Conservation (phyloP, 2,113 vertebrate species). For the Marmota monax region DNA sequence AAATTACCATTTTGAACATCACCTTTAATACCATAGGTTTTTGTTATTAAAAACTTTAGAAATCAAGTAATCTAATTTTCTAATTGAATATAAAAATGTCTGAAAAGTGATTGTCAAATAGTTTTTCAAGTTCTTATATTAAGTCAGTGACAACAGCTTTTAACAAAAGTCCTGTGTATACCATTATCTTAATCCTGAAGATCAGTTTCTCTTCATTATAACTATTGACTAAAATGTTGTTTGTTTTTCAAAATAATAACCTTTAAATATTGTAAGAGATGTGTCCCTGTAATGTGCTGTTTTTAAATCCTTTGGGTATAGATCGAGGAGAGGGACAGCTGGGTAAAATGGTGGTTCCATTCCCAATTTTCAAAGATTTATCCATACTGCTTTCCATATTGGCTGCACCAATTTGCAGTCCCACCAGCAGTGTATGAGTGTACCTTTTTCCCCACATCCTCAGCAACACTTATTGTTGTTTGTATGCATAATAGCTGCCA, state of each 20-base stretch:
- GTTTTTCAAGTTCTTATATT: not conserved
- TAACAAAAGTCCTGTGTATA: not conserved
- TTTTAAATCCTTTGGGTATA: too few species aligned
- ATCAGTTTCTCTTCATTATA: not conserved
- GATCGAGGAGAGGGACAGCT: too few species aligned
- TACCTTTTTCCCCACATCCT: too few species aligned
- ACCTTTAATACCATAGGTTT: not conserved
- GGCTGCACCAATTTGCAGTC: too few species aligned
- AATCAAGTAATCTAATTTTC: not conserved
- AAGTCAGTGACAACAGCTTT: not conserved
- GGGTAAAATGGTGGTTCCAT: too few species aligned
- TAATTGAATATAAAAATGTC: not conserved
- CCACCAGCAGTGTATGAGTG: too few species aligned
- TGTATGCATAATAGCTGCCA: too few species aligned
- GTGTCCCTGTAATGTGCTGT: too few species aligned
- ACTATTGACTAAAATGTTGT: not conserved
- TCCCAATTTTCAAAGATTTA: too few species aligned
- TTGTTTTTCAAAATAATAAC: not conserved
- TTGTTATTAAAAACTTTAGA: not conserved
- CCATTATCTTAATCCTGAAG: not conserved
- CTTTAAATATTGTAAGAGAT: not conserved
- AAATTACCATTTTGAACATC: not conserved
- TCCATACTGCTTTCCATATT: too few species aligned
- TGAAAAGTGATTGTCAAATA: not conserved
- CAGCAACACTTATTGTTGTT: too few species aligned